A percentile compares a stretch with the other conserved stretches of the same genome.
Evolutionary conservation across 2,888 invertebrate genomes (phyloP).

Genomic region (Drosophila picticornis): DNA sequence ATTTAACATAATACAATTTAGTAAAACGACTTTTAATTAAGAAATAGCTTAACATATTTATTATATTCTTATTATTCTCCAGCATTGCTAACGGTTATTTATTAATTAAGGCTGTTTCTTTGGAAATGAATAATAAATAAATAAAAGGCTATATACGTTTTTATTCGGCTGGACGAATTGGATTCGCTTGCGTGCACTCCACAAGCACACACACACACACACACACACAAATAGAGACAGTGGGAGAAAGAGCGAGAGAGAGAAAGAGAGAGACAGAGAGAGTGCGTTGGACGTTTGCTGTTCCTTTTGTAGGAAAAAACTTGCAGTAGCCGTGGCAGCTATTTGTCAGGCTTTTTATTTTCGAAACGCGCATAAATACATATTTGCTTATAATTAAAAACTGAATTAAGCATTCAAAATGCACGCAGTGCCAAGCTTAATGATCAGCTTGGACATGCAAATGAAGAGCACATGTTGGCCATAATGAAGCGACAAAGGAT

Average conservation of each 20-base stretch:
- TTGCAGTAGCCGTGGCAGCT: constrained; percentile 9
- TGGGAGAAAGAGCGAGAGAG: neutral
- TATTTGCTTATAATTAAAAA: constrained; percentile 66
- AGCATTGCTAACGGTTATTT: neutral
- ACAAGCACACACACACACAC: neutral
- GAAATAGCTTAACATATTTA: neutral
- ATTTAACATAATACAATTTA: neutral
- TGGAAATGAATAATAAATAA: neutral
- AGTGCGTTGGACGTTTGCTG: constrained; percentile 6
- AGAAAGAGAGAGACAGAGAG: neutral
- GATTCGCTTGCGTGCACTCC: neutral
- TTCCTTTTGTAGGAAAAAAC: constrained; percentile 29
- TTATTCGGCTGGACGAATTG: constrained; percentile 26
- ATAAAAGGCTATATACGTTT: neutral
- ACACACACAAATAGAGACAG: neutral
- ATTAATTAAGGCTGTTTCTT: neutral
- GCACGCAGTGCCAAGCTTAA: constrained; percentile 18
- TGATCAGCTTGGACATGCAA: constrained; percentile 42
- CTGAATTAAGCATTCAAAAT: constrained; percentile 35
- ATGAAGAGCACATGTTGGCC: constrained; percentile 64
- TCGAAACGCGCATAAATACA: constrained; percentile 49
- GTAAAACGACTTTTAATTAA: neutral
- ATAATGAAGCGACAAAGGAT: constrained; percentile 53
- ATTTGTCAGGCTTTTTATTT: constrained; percentile 53
- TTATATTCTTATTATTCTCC: neutral